These are phyloP conservation scores for Epinotia demarniana DNA, from an alignment of 2,888 invertebrate species.

Conservation along the genomic window DNA sequence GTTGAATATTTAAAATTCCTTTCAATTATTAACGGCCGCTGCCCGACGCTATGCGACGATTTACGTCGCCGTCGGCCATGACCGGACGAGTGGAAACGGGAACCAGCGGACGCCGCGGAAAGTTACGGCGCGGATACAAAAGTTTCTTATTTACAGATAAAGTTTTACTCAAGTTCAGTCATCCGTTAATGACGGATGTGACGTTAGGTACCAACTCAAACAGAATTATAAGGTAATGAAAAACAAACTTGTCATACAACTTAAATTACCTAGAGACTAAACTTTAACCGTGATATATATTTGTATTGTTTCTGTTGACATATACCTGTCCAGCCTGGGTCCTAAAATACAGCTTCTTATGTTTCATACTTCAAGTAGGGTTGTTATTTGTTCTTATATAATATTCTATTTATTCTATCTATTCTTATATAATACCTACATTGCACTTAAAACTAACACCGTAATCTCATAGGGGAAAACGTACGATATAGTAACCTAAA, in stretches of 20 bases:
- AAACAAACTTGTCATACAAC: not conserved
- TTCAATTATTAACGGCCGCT: constrained; percentile 7
- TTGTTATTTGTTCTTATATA: not conserved
- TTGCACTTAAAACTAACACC: not conserved
- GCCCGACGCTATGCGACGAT: constrained; percentile 2
- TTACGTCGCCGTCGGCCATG: constrained; percentile 25
- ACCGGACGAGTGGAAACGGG: constrained; percentile 19
- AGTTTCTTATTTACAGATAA: constrained; percentile 31
- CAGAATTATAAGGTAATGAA: no score
- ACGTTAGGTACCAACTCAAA: not conserved
- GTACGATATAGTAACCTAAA: not conserved
- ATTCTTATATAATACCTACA: not conserved
- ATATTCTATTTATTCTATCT: not conserved
- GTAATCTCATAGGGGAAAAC: not conserved
- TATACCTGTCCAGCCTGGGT: not conserved
- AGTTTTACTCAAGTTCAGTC: constrained; percentile 12
- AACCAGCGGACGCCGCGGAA: constrained; percentile 6
- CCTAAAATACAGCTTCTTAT: not conserved
- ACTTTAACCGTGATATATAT: not conserved
- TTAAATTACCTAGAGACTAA: not conserved
- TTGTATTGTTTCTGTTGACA: not conserved
- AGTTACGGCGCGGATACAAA: constrained; percentile 16
- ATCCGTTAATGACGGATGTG: not conserved
- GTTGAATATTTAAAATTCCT: not conserved
- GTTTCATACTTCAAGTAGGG: no score